Conservation (phyloP, 2,888 invertebrate genomes). For the Gortyna flavago region DNA sequence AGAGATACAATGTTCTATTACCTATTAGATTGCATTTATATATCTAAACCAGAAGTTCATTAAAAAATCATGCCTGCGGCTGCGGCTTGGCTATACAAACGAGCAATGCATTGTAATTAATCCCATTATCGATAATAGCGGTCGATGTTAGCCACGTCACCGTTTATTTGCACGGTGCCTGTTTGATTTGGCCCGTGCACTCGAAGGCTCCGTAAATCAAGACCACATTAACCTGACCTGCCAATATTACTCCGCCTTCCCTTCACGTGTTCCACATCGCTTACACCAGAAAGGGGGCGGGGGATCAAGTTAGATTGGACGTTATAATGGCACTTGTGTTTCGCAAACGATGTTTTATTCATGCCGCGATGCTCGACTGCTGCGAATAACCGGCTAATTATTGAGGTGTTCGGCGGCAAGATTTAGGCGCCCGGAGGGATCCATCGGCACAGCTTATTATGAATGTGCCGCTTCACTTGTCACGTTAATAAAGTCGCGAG, state of each 20-base stretch:
- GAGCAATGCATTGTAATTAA: slow-evolving; percentile 79
- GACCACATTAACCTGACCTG: slow-evolving; percentile 70
- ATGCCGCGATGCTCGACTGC: slow-evolving; percentile 83
- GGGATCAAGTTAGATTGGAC: slow-evolving; percentile 71
- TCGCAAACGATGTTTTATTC: slow-evolving; percentile 87
- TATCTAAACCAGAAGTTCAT: slow-evolving; percentile 11
- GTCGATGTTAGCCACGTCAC: slow-evolving; percentile 80
- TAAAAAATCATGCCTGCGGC: slow-evolving; percentile 30
- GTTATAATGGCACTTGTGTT: slow-evolving; percentile 80
- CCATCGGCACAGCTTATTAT: slow-evolving; percentile 71
- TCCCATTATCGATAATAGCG: slow-evolving; percentile 78
- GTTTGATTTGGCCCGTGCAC: slow-evolving; percentile 78
- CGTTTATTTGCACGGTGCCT: slow-evolving; percentile 76
- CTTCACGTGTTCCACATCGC: slow-evolving; percentile 36
- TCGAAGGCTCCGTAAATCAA: slow-evolving; percentile 73
- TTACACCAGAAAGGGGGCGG: slow-evolving; percentile 52
- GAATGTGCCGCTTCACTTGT: slow-evolving; percentile 77
- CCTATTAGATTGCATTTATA: background rate
- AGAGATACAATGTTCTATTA: background rate
- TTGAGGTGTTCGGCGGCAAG: slow-evolving; percentile 82
- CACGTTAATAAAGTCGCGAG: slow-evolving; percentile 73
- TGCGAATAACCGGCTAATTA: slow-evolving; percentile 87
- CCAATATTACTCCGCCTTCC: slow-evolving; percentile 49
- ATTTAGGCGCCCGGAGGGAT: slow-evolving; percentile 72
- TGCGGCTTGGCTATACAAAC: slow-evolving; percentile 50